These are phyloP conservation scores for Salmo trutta DNA, from an alignment of 2,797 vertebrate genomes.

Conservation along the genomic window DNA sequence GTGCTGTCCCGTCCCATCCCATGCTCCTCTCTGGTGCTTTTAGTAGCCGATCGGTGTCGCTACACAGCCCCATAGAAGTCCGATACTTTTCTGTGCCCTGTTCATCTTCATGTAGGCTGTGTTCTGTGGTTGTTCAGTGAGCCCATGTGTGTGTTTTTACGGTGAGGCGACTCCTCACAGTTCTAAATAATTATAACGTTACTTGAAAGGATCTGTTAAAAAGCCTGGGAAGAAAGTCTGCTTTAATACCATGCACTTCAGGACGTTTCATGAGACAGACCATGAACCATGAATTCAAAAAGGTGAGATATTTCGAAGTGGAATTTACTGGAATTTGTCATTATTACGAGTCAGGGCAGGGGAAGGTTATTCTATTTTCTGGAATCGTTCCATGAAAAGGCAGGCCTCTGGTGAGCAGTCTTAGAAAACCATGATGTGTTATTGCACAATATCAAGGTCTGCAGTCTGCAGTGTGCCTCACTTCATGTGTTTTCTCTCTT, in stretches of 20 bases:
- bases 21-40: slow-evolving; percentile 17
- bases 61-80: slow-evolving; percentile 1
- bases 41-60: background rate
- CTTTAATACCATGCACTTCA: background rate
- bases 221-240: background rate
- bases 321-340: background rate
- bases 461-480: slow-evolving; percentile 31
- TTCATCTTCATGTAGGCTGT: background rate
- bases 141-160: background rate
- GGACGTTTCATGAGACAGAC: background rate
- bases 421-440: slow-evolving; percentile 24
- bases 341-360: background rate
- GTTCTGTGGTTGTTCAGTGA: background rate
- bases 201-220: background rate
- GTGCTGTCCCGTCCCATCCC: slow-evolving; percentile 44
- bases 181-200: background rate
- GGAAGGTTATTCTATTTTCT: slow-evolving; percentile 5
- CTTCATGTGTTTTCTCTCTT: slow-evolving; percentile 49
- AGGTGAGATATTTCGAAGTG: too few species aligned
- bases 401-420: slow-evolving; percentile 3
- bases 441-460: slow-evolving; percentile 64
- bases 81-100: background rate
- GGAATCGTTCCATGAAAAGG: slow-evolving; percentile 21
- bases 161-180: background rate
- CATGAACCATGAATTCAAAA: too few species aligned